Base-by-base conservation (phyloP, 2,797 vertebrate species). In the Melanotaenia maccullochi region DNA sequence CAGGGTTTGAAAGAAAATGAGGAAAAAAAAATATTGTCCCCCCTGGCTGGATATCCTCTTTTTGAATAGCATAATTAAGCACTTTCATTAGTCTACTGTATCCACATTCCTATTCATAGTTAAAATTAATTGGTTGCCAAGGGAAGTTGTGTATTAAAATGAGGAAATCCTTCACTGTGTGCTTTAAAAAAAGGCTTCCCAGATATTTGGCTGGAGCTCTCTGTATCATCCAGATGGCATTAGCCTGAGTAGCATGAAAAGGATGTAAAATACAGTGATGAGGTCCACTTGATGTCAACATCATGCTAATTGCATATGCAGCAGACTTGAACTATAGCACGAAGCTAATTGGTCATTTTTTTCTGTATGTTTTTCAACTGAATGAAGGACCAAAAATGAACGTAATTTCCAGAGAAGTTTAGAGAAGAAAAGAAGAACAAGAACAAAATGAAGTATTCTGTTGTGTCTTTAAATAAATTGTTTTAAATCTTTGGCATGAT, bases 51-150 rank as follows among this genome's bases (percentile, higher is more conserved):
- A 59, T 38, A 33, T 30, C 6, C 18, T 38, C 3, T 14, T 55
- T 81, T 25, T 65, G 40, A 74, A 67, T 69, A 51, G 24, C 56
- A 70, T 60, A 66, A 61, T 67, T 57, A 55, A 65, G 47, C 11
- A n/a, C n/a, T 24, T 54, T 59, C 28, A 32, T 75, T 35, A 57
- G 38, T 65, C 51, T 20, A 18, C 22, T 47, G 9, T 33, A 20
- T 49, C 44, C 36, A 52, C 28, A 58, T 76, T 22, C 12, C 13
- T 33, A 40, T 75, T 73, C 33, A 14, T 22, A 55, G 61, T 56
- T 61, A 1, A 73, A 68, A 75, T 59, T 56, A 74, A 73, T 76
- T 64, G 73, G 73, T 18, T 35, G 55, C 30, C 25, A 65, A 70
- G 56, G 22, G 40, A 47, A 33, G 49, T 33, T 68, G n/a, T 5